Base-by-base conservation (phyloP, 2,888 invertebrate species). In the Noctua comes region DNA sequence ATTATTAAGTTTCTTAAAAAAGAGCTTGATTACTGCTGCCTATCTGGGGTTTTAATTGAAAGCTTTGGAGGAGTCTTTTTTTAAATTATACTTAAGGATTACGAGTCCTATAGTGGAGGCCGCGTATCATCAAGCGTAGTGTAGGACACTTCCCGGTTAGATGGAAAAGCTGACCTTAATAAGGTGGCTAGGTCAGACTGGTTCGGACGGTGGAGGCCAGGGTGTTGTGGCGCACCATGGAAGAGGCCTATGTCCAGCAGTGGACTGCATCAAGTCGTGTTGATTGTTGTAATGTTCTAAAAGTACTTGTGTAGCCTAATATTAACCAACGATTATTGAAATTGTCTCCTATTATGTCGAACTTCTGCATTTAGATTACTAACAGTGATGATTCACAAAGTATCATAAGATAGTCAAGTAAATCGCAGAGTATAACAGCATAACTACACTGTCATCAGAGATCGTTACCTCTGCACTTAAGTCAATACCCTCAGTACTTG, bases 371-470 rank as follows among this genome's bases (percentile, higher is more conserved):
- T 31, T 2, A 31, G 31, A 31, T 1, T 36, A 36, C 31, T 48
- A 27, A 76, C 8, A 40, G 31, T 18, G 2, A 31, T n/a, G 13
- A 77, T 62, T 77, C 48, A 24, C 18, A 76, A 76, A 77, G 18
- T 13, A n/a, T 51, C 16, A 59, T 8, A 18, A 5, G 27, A 57
- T 18, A 24, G 36, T 36, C 27, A 68, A 57, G 36, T 36, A 54
- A 68, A 27, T n/a, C 18, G 11, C 5, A 27, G 54, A 51, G 54
- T 54, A 16, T 66, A 48, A 40, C 24, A 48, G 8, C 13, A 8
- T 36, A 73, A 73, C 21, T 8, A 79, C 54, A 31, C 57, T 31
- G 57, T 79, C 40, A 65, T 65, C 65, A 66, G 65, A 31, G 21
- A 40, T 74, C 48, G 48, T 66, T 79, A 65, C 11, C 57, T 72